phyloP scores from a whole-genome alignment of 2,888 invertebrate genomes.

The Loripinus fragilis region DNA sequence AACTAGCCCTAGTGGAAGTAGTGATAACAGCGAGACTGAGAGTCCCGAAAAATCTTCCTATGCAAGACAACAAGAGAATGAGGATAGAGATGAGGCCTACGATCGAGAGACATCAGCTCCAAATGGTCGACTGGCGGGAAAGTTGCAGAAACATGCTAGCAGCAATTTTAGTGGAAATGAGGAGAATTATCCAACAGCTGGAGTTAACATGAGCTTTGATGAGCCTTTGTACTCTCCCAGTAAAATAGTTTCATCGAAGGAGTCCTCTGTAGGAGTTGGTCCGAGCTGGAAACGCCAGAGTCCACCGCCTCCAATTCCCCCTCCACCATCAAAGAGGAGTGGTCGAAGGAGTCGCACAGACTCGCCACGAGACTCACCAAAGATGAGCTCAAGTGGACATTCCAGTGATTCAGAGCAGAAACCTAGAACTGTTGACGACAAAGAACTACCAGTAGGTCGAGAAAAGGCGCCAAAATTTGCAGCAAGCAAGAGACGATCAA shows the following conservation, averaged over 20 bases:
- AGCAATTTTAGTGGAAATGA: slow-evolving; percentile 54
- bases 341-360: slow-evolving; percentile 40
- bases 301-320: slow-evolving; percentile 54
- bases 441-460: slow-evolving; percentile 38
- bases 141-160: slow-evolving; percentile 38
- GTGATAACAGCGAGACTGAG: slow-evolving; percentile 60
- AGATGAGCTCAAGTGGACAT: slow-evolving; percentile 46
- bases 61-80: slow-evolving; percentile 10
- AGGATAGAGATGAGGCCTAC: slow-evolving; percentile 17
- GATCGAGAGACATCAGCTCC: neutral
- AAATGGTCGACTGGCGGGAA: slow-evolving; percentile 7
- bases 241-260: slow-evolving; percentile 40
- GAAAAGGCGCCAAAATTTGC: slow-evolving; percentile 68
- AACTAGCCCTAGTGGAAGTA: slow-evolving; percentile 65
- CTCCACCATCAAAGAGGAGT: slow-evolving; percentile 55
- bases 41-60: slow-evolving; percentile 30
- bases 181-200: slow-evolving; percentile 44
- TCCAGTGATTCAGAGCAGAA: slow-evolving; percentile 60
- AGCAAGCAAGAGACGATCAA: slow-evolving; percentile 73
- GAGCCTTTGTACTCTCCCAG: slow-evolving; percentile 72
- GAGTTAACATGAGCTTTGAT: slow-evolving; percentile 77
- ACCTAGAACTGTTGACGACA: slow-evolving; percentile 26
- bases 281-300: slow-evolving; percentile 51
- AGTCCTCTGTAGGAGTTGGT: slow-evolving; percentile 31
- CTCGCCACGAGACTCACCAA: slow-evolving; percentile 55